Percentiles rank a stretch among this genome's conserved stretches.
Evolutionary conservation across 2,113 vertebrate genomes (phyloP).

Genomic region (Tonatia bakeri): DNA sequence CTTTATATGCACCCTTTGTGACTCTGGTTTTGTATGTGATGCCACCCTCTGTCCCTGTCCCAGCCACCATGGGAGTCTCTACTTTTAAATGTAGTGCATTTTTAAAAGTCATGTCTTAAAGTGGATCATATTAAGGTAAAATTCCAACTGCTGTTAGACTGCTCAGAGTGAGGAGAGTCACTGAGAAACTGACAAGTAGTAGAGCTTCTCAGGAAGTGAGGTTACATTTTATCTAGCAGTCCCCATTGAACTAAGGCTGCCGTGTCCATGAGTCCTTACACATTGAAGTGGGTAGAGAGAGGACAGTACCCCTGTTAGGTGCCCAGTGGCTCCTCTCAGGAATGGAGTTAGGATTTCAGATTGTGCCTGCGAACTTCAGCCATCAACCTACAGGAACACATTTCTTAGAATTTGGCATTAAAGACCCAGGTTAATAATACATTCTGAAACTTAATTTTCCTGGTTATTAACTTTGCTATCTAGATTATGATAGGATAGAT

Average conservation of each 20-base stretch:
- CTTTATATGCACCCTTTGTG: background rate
- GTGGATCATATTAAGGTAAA: background rate
- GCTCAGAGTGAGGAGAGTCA: background rate
- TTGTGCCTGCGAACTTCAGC: background rate
- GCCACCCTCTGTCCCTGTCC: background rate
- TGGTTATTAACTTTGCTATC: background rate
- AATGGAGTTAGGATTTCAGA: background rate
- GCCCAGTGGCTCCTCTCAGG: background rate
- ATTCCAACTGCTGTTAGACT: background rate
- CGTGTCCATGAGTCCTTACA: background rate
- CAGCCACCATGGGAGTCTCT: background rate
- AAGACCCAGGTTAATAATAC: slow-evolving; percentile 17
- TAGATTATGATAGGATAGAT: background rate
- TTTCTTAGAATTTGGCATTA: background rate
- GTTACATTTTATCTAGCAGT: background rate
- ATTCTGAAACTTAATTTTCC: background rate
- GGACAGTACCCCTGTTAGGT: background rate
- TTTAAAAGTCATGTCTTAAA: background rate
- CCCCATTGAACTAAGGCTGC: background rate
- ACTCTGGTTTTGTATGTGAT: background rate
- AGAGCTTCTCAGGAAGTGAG: background rate
- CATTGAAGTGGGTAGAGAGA: background rate
- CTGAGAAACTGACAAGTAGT: background rate
- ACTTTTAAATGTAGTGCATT: background rate
- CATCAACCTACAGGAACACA: background rate